phyloP scores from a whole-genome alignment of 2,797 vertebrate genomes.

The Epinephelus coioides region DNA sequence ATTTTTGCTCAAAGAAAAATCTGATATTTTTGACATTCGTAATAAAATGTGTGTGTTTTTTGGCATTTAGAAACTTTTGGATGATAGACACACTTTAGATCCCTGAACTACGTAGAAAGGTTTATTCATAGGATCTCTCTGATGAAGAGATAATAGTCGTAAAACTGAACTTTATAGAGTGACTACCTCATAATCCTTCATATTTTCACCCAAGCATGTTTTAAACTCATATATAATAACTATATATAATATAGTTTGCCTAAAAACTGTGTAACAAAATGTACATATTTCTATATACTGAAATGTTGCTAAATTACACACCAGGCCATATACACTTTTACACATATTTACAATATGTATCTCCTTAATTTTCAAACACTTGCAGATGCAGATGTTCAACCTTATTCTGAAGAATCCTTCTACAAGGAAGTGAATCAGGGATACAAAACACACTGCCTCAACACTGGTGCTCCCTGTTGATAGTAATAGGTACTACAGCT shows the following conservation, averaged over 20 bases:
- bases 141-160: neutral
- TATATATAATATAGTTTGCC: neutral
- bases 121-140: neutral
- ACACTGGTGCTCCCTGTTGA: conserved; percentile 14
- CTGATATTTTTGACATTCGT: neutral
- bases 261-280: no score
- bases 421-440: neutral
- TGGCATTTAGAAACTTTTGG: neutral
- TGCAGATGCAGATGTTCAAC: neutral
- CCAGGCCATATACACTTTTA: no score
- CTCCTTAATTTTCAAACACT: no score
- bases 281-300: no score
- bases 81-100: neutral
- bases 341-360: no score
- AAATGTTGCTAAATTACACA: no score
- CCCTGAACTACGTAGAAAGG: neutral
- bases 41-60: neutral
- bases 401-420: neutral
- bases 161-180: neutral
- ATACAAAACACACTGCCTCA: neutral
- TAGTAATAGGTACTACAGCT: neutral
- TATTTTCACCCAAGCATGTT: neutral
- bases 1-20: neutral
- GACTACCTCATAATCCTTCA: neutral
- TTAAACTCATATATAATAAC: no score